Conservation (phyloP, 1,140 invertebrate genomes). For the Luehdorfia chinensis region DNA sequence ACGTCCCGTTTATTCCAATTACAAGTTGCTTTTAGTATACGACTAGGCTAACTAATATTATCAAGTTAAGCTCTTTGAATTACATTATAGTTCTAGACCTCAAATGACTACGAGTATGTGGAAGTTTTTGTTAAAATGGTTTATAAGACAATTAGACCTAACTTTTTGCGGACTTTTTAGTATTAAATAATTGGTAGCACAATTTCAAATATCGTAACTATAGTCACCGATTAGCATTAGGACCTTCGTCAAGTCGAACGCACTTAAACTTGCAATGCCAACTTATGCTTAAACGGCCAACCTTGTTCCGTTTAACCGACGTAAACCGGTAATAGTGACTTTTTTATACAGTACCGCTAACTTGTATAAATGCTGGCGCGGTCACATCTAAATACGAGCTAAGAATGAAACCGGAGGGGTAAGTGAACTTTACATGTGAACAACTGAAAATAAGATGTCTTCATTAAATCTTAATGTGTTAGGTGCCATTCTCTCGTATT, state of each 20-base stretch:
- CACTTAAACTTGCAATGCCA: constrained; percentile 20
- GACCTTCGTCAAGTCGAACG: constrained; percentile 11
- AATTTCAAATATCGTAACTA: constrained; percentile 2
- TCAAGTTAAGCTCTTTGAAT: background rate
- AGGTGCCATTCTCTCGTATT: too few relatives aligned
- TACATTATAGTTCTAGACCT: too few relatives aligned
- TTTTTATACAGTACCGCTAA: constrained; percentile 52
- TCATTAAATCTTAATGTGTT: too few relatives aligned
- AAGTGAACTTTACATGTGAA: constrained; percentile 33
- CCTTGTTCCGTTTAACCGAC: constrained; percentile 45
- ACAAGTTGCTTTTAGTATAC: constrained; percentile 26
- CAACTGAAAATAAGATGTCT: too few relatives aligned
- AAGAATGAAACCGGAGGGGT: constrained; percentile 37
- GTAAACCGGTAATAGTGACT: constrained; percentile 34
- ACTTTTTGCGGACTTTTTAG: too few relatives aligned
- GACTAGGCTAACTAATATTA: constrained; percentile 4
- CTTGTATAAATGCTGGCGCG: constrained; percentile 37
- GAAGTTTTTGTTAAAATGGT: too few relatives aligned
- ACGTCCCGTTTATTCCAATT: constrained; percentile 43
- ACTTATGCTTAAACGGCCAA: constrained; percentile 42
- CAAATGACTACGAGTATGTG: too few relatives aligned
- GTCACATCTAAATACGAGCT: constrained; percentile 42
- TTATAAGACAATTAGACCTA: too few relatives aligned
- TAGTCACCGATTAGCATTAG: constrained; percentile 10
- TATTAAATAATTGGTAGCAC: background rate